Base-by-base conservation (phyloP, 2,888 invertebrate genomes). In the Exephanes ischioxanthus region DNA sequence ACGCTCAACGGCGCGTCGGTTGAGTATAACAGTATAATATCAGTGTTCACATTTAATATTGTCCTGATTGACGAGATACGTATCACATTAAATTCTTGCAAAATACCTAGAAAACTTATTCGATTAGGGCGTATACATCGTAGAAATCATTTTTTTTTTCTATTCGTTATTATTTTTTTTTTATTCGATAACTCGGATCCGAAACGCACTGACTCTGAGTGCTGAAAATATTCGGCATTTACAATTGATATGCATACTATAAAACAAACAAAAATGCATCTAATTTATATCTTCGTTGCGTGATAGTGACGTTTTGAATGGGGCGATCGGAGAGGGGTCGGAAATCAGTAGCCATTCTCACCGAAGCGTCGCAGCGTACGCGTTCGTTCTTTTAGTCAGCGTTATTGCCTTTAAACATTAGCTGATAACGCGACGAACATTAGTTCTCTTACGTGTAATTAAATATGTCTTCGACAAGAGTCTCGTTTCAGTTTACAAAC, bases 51-150 rank as follows among this genome's bases (percentile, higher is more conserved):
- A 81, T 87, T 90, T 89, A 87, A 90, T 92, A 92, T 91, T 91
- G 91, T 92, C 91, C 88, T 88, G 81, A 41, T 88, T 90, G 90
- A 90, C 89, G 58, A 58, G 88, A 91, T 87, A 86, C 88, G 83
- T 92, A 92, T 92, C 91, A 92, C 92, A 91, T 91, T 45, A 53
- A 88, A 90, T 88, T 88, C 82, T 88, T 89, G 85, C 84, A 88
- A 88, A 87, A 86, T 87, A 88, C 75, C 80, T 87, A 86, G 66
- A 75, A 76, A 67, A 81, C 61, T 83, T 73, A 84, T 67, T 83
- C 78, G 19, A 66, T 77, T 83, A 80, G 51, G 53, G 83, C 41
- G 76, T 53, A 76, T 51, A 80, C 51, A 67, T 79, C 33, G 55
- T 79, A 80, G 3, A 76, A 79, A 73, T 73, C 14, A 37, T 58